Evolutionary conservation across 1,140 invertebrate species (phyloP), one percentile per base, ranked within the genome.

Genomic region (Zaprionus africanus): DNA sequence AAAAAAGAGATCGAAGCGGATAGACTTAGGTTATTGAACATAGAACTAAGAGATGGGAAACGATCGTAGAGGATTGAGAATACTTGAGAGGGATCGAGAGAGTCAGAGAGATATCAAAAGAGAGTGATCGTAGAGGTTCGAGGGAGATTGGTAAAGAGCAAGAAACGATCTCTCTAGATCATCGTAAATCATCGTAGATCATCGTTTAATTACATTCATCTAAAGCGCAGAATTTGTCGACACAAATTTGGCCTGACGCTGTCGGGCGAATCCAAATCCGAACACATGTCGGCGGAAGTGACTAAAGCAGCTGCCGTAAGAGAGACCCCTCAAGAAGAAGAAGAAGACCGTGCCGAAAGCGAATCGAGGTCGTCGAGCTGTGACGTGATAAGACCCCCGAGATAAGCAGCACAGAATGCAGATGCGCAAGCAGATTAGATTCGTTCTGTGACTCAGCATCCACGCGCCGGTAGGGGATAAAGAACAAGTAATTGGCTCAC

Each of bases 191-290:
- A 6, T 2, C 28, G 22, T 62, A 24, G 36, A 69, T 63, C 59
- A 72, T 56, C 56, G 19, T 72, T 77, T 62, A 72, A 72, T 77
- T 77, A 49, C 43, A 61, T 54, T n/a, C 43, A 74, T 66, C 65
- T 71, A 65, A 63, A 59, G 49, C 49, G 68, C 46, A 36, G 66
- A 67, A 49, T 53, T n/a, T 63, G 58, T 63, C 31, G 53, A 43
- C 38, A 65, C n/a, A 66, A 41, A 61, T 68, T 74, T 76, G 56
- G 60, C 58, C 19, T 4, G 26, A 34, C 11, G 60, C 58, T 22
- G 38, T n/a, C 58, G 56, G 12, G 46, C 24, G 17, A 53, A 54
- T 28, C 28, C 34, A 4, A 11, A 34, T 51, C 22, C 22, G 4
- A 53, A 15, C 43, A 38, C 9, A 56, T 57, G 22, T 65, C 36